Evolutionary conservation across 2,888 invertebrate species (phyloP).

Genomic region (Anthoptus insignis): DNA sequence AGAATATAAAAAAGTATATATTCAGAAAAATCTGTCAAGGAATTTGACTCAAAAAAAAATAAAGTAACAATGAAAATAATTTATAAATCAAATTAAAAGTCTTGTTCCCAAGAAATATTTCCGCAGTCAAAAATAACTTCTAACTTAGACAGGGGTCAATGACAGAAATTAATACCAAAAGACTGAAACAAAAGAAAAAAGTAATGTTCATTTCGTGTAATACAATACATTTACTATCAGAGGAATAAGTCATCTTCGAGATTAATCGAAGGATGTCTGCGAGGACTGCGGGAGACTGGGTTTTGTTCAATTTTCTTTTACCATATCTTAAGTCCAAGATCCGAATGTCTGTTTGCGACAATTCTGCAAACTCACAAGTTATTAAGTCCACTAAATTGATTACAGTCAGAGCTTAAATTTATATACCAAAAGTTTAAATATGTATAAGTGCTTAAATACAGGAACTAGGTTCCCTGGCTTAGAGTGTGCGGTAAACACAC

Average conservation of each 20-base stretch:
- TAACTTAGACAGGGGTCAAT: not conserved
- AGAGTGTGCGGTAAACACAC: too few species aligned
- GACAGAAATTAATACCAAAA: slow-evolving; percentile 5
- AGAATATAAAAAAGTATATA: too few species aligned
- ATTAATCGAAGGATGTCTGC: slow-evolving; percentile 18
- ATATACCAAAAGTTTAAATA: too few species aligned
- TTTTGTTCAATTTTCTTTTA: slow-evolving; percentile 12
- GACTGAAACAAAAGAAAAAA: slow-evolving; percentile 1
- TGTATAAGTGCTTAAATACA: too few species aligned
- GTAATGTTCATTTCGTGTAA: slow-evolving; percentile 5
- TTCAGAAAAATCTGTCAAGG: too few species aligned
- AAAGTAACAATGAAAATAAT: not conserved
- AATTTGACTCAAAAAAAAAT: too few species aligned
- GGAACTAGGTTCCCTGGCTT: too few species aligned
- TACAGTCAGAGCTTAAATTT: too few species aligned
- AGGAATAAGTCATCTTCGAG: slow-evolving; percentile 4
- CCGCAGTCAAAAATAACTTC: not conserved
- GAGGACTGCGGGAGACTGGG: not conserved
- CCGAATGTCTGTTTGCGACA: slow-evolving; percentile 1
- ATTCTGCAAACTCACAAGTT: too few species aligned
- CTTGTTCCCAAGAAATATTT: not conserved
- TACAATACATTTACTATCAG: slow-evolving; percentile 2
- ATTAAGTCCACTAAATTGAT: too few species aligned
- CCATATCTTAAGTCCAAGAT: slow-evolving; percentile 15
- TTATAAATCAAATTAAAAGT: too few species aligned